Conservation (phyloP, 2,888 invertebrate genomes). For the Mechanitis messenoides region DNA sequence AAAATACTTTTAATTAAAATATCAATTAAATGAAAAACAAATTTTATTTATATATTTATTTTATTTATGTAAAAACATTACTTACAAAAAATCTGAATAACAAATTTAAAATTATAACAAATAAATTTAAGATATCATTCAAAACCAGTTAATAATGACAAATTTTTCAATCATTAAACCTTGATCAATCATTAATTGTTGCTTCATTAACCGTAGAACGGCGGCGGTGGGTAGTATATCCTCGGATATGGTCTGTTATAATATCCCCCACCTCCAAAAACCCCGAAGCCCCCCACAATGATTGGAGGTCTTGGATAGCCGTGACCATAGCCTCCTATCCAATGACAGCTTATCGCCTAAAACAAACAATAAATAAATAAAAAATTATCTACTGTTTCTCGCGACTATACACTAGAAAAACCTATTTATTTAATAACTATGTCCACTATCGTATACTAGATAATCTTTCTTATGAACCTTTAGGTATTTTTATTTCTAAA, state of each 20-base stretch:
- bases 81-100: too few species aligned
- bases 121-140: background rate
- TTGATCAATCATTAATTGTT: background rate
- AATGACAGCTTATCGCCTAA: constrained; percentile 28
- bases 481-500: too few species aligned
- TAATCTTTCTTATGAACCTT: too few species aligned
- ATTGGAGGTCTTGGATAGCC: constrained; percentile 24
- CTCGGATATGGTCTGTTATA: constrained; percentile 29
- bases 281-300: constrained; percentile 22
- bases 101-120: too few species aligned
- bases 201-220: constrained; percentile 26
- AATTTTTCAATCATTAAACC: constrained; percentile 2
- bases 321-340: constrained; percentile 38
- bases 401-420: too few species aligned
- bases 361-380: background rate
- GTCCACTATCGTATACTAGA: too few species aligned
- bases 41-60: too few species aligned
- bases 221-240: constrained; percentile 35
- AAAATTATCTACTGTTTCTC: background rate
- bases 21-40: too few species aligned
- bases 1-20: too few species aligned
- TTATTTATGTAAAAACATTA: too few species aligned
- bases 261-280: constrained; percentile 33
- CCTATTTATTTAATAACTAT: too few species aligned
- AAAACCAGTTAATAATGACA: background rate